Evolutionary conservation across 2,113 vertebrate genomes (phyloP).

Genomic region (Nesogale talazaci): DNA sequence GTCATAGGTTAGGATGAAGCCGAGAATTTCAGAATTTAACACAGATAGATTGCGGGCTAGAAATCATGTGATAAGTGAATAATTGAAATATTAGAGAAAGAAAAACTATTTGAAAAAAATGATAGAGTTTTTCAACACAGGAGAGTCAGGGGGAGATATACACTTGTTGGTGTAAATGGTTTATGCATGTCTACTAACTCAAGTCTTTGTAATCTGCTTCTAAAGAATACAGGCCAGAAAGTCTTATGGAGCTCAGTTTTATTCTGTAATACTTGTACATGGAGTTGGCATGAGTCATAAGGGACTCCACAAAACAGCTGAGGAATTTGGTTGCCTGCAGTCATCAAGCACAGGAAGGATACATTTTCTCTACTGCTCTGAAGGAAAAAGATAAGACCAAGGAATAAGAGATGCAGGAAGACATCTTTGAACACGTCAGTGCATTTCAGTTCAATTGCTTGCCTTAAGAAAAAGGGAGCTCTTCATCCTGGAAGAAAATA

Average conservation of each 20-base stretch:
- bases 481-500: neutral
- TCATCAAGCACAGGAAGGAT: neutral
- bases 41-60: neutral
- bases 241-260: neutral
- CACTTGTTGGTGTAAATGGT: neutral
- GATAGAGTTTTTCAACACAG: constrained; percentile 1
- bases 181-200: neutral
- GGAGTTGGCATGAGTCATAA: neutral
- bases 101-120: neutral
- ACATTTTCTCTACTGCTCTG: neutral
- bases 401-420: neutral
- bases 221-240: neutral
- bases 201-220: neutral
- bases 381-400: neutral
- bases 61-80: neutral
- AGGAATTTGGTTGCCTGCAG: neutral
- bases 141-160: neutral
- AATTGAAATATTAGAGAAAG: neutral
- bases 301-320: neutral
- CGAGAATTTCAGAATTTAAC: constrained; percentile 16
- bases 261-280: neutral
- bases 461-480: neutral
- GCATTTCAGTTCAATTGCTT: neutral
- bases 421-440: neutral
- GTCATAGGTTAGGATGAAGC: neutral